Evolutionary conservation across 2,888 invertebrate species (phyloP).

Genomic region (Drosophila acutilabella): DNA sequence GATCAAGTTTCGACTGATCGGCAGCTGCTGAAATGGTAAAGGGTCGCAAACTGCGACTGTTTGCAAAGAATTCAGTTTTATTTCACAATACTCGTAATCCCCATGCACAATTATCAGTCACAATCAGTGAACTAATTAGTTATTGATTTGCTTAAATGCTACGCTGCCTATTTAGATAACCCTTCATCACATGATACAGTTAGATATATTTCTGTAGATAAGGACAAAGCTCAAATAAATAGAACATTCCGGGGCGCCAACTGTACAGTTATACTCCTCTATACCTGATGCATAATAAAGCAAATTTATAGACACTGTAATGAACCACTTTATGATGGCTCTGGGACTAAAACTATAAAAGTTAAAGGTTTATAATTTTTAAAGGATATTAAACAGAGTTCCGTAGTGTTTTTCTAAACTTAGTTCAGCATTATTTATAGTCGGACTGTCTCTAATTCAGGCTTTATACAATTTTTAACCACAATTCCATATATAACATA

Average conservation of each 20-base stretch:
- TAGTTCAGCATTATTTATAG: no score
- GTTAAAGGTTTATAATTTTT: no score
- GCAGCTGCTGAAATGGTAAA: constrained; percentile 62
- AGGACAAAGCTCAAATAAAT: constrained; percentile 8
- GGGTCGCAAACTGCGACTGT: constrained; percentile 65
- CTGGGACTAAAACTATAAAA: no score
- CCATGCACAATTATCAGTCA: constrained; percentile 36
- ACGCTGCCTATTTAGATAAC: constrained; percentile 59
- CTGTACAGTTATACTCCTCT: constrained; percentile 31
- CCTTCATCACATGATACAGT: constrained; percentile 45
- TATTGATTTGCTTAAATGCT: constrained; percentile 68
- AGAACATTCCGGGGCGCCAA: constrained; percentile 10
- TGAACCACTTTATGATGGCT: background rate
- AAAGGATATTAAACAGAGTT: no score
- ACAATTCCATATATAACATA: background rate
- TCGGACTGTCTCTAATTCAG: no score
- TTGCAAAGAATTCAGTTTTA: constrained; percentile 15
- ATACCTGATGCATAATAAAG: constrained; percentile 1
- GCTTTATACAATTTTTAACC: no score
- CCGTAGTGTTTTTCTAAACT: no score
- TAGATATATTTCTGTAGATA: constrained; percentile 12
- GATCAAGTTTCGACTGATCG: constrained; percentile 4
- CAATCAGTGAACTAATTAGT: constrained; percentile 73
- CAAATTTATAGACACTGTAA: constrained; percentile 1
- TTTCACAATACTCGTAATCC: constrained; percentile 60